These are phyloP conservation scores for Oedothorax gibbosus DNA, from an alignment of 1,140 invertebrate species.

Conservation along the genomic window DNA sequence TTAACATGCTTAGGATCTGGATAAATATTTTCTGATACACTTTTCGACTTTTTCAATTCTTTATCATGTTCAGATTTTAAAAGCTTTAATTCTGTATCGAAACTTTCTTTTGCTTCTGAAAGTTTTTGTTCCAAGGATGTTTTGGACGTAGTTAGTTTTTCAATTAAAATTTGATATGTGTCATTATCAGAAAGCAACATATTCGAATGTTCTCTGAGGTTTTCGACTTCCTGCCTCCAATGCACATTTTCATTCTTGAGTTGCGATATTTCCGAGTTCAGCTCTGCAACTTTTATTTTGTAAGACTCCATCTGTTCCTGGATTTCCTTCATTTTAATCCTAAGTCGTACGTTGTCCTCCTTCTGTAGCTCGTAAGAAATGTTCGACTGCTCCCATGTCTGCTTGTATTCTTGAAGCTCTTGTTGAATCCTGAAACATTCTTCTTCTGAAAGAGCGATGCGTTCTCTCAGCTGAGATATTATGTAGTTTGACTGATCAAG, in stretches of 20 bases:
- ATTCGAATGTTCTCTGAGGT: conserved; percentile 42
- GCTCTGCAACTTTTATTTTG: conserved; percentile 20
- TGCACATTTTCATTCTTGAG: conserved; percentile 27
- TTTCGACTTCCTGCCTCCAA: conserved; percentile 34
- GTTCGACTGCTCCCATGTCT: conserved; percentile 18
- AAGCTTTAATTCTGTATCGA: not conserved
- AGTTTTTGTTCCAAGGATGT: conserved; percentile 14
- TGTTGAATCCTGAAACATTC: conserved; percentile 22
- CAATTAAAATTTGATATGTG: conserved; percentile 31
- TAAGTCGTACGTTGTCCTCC: conserved; percentile 36
- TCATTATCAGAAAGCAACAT: conserved; percentile 54
- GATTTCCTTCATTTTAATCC: not conserved
- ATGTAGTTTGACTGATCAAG: not conserved
- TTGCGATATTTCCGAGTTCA: not conserved
- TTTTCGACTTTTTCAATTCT: not conserved
- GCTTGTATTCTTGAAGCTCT: conserved; percentile 36
- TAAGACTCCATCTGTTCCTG: not conserved
- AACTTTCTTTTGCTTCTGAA: conserved; percentile 18
- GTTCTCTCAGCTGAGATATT: conserved; percentile 30
- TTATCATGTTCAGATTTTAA: conserved; percentile 9
- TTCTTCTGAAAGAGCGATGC: conserved; percentile 10
- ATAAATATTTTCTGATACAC: not conserved
- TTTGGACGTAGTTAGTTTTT: conserved; percentile 34
- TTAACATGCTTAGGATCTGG: not conserved
- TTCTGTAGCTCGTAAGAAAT: conserved; percentile 45